phyloP scores from a whole-genome alignment of 2,888 invertebrate genomes.

The Drosophila antonietae region DNA sequence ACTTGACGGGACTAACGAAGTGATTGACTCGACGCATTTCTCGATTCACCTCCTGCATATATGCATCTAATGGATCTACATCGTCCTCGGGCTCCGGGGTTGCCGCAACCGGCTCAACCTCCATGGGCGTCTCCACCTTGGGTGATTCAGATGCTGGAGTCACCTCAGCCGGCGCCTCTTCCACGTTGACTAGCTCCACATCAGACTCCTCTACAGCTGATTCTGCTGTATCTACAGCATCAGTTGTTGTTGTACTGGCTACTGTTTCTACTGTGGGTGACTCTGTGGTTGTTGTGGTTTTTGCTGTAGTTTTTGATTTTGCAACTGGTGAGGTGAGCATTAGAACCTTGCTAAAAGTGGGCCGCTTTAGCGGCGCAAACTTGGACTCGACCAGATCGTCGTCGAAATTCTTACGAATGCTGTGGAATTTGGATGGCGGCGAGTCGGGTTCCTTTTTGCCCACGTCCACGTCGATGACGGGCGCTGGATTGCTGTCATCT shows the following conservation, averaged over 20 bases:
- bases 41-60: constrained; percentile 93
- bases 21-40: constrained; percentile 85
- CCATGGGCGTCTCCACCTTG: constrained; percentile 14
- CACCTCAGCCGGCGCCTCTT: constrained; percentile 3
- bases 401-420: constrained; percentile 79
- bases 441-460: constrained; percentile 76
- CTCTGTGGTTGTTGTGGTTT: neutral
- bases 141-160: neutral
- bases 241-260: neutral
- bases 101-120: constrained; percentile 25
- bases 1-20: constrained; percentile 83
- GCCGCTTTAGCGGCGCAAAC: constrained; percentile 65
- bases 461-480: constrained; percentile 51
- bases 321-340: constrained; percentile 32
- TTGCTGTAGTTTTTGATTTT: neutral
- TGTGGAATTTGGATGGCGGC: constrained; percentile 81
- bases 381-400: constrained; percentile 77
- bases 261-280: neutral
- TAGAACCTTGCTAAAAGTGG: constrained; percentile 65
- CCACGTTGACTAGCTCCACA: constrained; percentile 7
- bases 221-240: neutral
- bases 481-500: constrained; percentile 87
- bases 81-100: constrained; percentile 89
- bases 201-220: neutral
- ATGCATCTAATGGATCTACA: constrained; percentile 98